These are phyloP conservation scores for Diogma glabrata DNA, from an alignment of 2,888 invertebrate species.

Conservation along the genomic window DNA sequence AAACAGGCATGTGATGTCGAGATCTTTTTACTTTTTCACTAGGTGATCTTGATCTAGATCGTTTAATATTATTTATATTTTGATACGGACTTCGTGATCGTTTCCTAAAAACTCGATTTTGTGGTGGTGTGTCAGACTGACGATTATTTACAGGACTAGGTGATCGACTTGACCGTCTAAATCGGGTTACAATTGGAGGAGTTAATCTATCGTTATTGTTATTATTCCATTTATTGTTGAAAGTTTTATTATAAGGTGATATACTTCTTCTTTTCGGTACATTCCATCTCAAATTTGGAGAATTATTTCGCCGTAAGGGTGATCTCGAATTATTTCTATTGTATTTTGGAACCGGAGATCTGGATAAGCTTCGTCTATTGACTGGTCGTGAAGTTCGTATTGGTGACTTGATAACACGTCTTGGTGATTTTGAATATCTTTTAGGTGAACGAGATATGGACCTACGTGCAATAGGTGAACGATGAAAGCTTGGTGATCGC, in stretches of 20 bases:
- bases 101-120: background rate
- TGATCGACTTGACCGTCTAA: background rate
- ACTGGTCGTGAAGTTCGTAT: background rate
- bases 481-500: background rate
- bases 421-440: background rate
- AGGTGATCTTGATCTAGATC: slow-evolving; percentile 15
- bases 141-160: background rate
- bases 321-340: background rate
- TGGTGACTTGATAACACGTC: slow-evolving; percentile 11
- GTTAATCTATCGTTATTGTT: background rate
- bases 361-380: slow-evolving; percentile 3
- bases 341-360: slow-evolving; percentile 5
- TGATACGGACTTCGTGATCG: slow-evolving; percentile 2
- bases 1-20: background rate
- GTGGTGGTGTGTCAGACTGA: background rate
- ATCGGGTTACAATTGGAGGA: background rate
- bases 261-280: background rate
- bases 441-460: slow-evolving; percentile 4
- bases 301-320: background rate
- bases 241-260: background rate
- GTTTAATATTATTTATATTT: background rate
- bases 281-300: background rate
- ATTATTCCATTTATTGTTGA: slow-evolving; percentile 1
- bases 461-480: background rate
- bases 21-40: background rate